These are phyloP conservation scores for Lasioglossum villosulum DNA, from an alignment of 2,888 invertebrate species.

Conservation along the genomic window DNA sequence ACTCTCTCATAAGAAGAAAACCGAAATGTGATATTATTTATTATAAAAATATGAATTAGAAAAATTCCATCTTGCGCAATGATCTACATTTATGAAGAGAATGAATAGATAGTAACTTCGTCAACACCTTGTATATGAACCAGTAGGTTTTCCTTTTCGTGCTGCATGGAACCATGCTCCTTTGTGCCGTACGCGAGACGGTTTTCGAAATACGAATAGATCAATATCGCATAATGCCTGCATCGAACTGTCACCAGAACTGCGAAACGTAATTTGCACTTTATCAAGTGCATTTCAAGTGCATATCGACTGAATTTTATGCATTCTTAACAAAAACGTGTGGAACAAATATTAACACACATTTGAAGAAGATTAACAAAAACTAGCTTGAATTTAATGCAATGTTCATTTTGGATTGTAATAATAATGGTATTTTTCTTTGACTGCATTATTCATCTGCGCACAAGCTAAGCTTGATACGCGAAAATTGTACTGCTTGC, in stretches of 20 bases:
- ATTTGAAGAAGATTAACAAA: neutral
- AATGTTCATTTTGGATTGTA: neutral
- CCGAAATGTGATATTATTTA: neutral
- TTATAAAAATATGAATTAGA: neutral
- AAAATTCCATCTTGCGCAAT: neutral
- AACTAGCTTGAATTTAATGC: neutral
- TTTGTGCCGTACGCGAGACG: neutral
- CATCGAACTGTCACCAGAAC: neutral
- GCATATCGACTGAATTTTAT: no score
- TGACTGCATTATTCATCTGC: neutral
- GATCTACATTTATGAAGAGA: neutral
- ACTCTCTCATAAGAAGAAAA: neutral
- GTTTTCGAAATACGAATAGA: neutral
- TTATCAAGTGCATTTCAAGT: no score
- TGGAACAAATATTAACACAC: neutral
- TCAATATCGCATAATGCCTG: neutral
- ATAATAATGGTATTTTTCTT: neutral
- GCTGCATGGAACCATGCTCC: neutral
- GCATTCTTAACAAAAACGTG: neutral
- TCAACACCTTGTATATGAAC: neutral
- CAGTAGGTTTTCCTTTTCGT: neutral
- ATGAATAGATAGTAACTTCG: neutral
- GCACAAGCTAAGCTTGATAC: neutral
- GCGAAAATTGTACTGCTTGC: neutral
- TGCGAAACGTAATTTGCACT: neutral